Base-by-base conservation (phyloP, 37 sponge, comb jelly and placozoan genomes). In the Mnemiopsis leidyi region DNA sequence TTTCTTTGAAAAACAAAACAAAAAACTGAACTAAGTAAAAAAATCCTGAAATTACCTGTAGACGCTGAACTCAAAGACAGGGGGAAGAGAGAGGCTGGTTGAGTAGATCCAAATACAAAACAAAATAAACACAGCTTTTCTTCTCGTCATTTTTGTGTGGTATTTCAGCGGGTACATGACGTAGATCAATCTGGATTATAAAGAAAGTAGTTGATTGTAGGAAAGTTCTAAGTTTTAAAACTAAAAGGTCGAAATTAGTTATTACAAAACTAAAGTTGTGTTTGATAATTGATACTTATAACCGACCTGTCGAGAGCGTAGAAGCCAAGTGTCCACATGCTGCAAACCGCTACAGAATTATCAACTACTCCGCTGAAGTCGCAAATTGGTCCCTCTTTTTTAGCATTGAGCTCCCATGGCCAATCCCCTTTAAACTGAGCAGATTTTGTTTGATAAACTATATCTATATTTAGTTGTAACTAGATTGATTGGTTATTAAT, bases 301-400 rank as follows among this genome's bases (percentile, higher is more conserved):
- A 71, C 75, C 7, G 3, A 85, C 90, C 90, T 85, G 30, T 85
- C 90, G 0, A 85, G 33, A 85, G 90, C 90, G 48, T 85, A 85
- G 24, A 85, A 29, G 0, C 36, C 90, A 5, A 85, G 90, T 28
- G 90, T 85, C 90, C 90, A 85, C 61, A 85, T 85, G 30, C 90
- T 85, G 48, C 90, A 85, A 1, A 33, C 90, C 24, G 90, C 90
- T 13, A 85, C 90, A 9, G 90, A 16, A 61, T 85, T 85, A 21
- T 85, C 90, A 7, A 85, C 30, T 25, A 85, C 36, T 23, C 90
- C 90, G 39, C 40, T 40, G 24, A 85, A 40, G 7, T 21, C 24
- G 23, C 90, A 85, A 39, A 29, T 38, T 5, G 61, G 25, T 29
- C 75, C 30, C n/a, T 71, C 30, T 13, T 71, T 28, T 25, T 23